Evolutionary conservation across 1,140 invertebrate genomes (phyloP), one percentile per base, ranked within the genome.

Genomic region (Eubasilissa regina): DNA sequence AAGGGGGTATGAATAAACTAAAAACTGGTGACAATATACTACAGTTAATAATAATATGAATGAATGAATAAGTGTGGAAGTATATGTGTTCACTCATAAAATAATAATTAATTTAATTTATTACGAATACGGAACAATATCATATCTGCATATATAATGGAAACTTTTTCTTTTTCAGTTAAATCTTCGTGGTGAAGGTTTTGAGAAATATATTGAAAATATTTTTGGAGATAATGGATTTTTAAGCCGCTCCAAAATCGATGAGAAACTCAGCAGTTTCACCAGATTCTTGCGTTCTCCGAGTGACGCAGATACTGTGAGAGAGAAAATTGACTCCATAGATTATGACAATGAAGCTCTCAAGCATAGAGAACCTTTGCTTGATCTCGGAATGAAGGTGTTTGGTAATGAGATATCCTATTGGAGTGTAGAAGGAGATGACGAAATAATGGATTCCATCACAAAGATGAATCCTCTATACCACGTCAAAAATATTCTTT

Each of bases 331-430:
- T 3, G 90, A 93, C 81, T 86, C 86, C 44, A 78, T 94, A 15
- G 90, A 91, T 8, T 92, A 93, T 81, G 89, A 93, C 51, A 91
- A 93, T 62, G 91, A 92, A 45, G 88, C 87, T 0, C 83, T 88
- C 3, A 87, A 87, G 64, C 88, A 88, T 75, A 85, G 85, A 53
- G 86, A 85, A 75, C 88, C 88, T 0, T 85, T 86, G 83, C 86
- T 87, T 1, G 88, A 89, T 81, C 66, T 89, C 11, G 87, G 86
- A 8, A 85, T 89, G 47, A 89, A 87, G 81, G 86, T 89, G 25
- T 95, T 96, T 84, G 95, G 95, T 0, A 96, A 95, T 85, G 95
- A 96, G 85, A 86, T 95, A 75, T 93, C 92, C 45, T 95, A 93
- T 83, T 91, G 89, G 75, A 92, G 90, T 56, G 89, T 94, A 0